Percentiles rank a stretch among this genome's conserved stretches.
Conservation (phyloP, 1,140 invertebrate species). For the Pseudomyrmex sp. region DNA sequence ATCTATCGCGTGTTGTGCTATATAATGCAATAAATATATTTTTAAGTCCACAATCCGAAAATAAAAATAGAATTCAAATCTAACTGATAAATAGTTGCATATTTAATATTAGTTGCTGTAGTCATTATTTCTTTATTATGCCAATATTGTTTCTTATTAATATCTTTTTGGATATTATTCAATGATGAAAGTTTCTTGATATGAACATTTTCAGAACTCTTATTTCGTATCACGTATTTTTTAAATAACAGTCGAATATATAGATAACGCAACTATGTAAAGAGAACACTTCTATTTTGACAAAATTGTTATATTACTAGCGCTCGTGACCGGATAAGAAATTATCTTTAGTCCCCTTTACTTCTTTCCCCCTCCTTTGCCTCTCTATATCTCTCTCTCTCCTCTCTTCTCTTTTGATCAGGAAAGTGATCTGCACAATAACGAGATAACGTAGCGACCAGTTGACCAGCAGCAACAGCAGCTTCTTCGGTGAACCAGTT, state of each 20-base stretch:
- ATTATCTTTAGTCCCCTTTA: neutral
- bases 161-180: too few species aligned
- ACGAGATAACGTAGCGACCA: constrained; percentile 42
- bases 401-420: neutral
- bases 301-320: constrained; percentile 25
- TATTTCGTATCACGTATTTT: too few species aligned
- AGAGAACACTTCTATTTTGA: neutral
- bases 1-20: too few species aligned
- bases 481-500: constrained; percentile 53
- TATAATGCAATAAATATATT: too few species aligned
- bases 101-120: too few species aligned
- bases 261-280: neutral
- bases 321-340: neutral
- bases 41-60: too few species aligned
- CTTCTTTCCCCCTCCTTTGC: neutral
- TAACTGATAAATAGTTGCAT: too few species aligned
- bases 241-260: neutral
- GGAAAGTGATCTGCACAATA: constrained; percentile 41
- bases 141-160: too few species aligned
- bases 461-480: neutral
- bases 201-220: too few species aligned
- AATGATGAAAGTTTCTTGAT: too few species aligned
- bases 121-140: too few species aligned
- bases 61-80: too few species aligned
- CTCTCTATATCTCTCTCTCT: neutral